Evolutionary conservation across 2,888 invertebrate species (phyloP).

Genomic region (Drosophila buzzatii): DNA sequence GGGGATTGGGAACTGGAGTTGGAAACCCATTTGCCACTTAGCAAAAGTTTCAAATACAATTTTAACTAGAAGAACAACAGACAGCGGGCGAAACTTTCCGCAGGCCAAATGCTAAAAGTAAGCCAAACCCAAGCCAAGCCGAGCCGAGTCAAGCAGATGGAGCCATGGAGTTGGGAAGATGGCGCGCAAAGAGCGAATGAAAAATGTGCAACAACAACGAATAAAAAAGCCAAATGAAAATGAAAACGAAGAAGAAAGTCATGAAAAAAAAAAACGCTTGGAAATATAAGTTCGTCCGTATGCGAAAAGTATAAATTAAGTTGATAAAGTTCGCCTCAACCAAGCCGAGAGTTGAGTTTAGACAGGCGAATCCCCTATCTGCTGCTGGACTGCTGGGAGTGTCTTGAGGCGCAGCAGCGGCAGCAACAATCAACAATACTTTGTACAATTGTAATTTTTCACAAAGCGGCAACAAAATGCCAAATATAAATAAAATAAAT

Average conservation of each 20-base stretch:
- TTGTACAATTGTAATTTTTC: conserved; percentile 51
- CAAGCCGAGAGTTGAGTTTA: conserved; percentile 9
- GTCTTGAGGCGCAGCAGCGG: conserved; percentile 10
- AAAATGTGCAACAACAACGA: conserved; percentile 26
- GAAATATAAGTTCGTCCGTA: conserved; percentile 41
- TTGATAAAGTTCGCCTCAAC: conserved; percentile 62
- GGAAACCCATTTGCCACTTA: conserved; percentile 66
- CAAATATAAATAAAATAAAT: conserved; percentile 66
- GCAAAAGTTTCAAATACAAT: conserved; percentile 71
- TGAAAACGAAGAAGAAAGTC: conserved; percentile 6
- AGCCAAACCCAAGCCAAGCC: background rate
- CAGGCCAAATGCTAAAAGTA: conserved; percentile 35
- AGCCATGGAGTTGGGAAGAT: background rate
- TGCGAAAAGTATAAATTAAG: conserved; percentile 56
- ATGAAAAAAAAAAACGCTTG: conserved; percentile 7
- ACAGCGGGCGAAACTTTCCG: conserved; percentile 47
- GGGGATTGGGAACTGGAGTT: background rate
- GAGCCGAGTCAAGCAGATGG: background rate
- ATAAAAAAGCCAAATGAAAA: conserved; percentile 5
- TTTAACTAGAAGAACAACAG: conserved; percentile 46
- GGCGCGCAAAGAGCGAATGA: conserved; percentile 27
- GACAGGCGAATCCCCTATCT: background rate
- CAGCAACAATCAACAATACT: conserved; percentile 22
- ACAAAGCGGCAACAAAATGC: conserved; percentile 28
- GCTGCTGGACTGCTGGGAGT: background rate